Evolutionary conservation across 2,113 vertebrate species (phyloP).

Genomic region (Alectura lathami): DNA sequence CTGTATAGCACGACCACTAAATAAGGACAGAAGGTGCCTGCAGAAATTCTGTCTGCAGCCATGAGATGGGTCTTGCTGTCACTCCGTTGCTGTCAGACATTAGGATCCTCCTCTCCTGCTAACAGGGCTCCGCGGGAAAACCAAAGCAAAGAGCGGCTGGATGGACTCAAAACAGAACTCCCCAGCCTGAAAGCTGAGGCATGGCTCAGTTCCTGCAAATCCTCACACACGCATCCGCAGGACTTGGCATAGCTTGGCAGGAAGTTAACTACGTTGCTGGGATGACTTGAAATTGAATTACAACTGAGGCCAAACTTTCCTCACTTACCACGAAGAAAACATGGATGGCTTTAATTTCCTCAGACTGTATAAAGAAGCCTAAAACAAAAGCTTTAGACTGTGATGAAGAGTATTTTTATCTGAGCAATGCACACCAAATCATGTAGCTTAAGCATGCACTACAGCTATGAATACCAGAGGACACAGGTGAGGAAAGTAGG

Average conservation of each 20-base stretch:
- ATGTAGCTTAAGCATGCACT: not conserved
- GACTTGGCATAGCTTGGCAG: not conserved
- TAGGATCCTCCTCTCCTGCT: not conserved
- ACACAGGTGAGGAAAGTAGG: not conserved
- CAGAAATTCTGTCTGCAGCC: not conserved
- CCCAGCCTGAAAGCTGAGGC: not conserved
- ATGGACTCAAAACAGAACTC: not conserved
- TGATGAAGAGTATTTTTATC: not conserved
- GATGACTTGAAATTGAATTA: not conserved
- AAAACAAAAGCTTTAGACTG: not conserved
- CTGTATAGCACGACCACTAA: not conserved
- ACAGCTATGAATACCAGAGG: accelerated
- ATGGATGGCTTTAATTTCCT: not conserved
- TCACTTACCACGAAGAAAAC: not conserved
- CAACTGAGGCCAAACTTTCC: not conserved
- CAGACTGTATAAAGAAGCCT: not conserved
- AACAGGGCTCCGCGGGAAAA: not conserved
- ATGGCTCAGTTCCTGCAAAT: not conserved
- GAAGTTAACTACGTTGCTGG: not conserved
- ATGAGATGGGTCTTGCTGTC: not conserved
- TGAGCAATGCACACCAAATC: not conserved
- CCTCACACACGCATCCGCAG: not conserved
- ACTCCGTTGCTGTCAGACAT: not conserved
- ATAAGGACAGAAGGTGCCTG: not conserved
- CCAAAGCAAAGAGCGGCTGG: not conserved